Conservation (phyloP, 2,797 vertebrate species). For the Mus minutoides region DNA sequence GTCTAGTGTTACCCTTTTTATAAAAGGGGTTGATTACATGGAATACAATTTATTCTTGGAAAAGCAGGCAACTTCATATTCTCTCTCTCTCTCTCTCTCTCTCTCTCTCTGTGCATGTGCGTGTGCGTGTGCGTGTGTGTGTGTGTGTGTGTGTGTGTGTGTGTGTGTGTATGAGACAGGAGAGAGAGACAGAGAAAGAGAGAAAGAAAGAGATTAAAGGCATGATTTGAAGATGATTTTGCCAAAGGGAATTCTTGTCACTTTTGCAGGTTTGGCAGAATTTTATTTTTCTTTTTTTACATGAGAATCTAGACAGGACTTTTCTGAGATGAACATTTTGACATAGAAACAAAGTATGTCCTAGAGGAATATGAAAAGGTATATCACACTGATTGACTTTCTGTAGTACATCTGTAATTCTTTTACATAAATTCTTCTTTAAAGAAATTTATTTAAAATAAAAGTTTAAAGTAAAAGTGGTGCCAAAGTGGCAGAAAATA, state of each 20-base stretch:
- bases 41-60: not conserved
- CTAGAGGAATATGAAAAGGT: not conserved
- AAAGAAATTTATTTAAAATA: not conserved
- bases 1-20: not conserved
- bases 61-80: not conserved
- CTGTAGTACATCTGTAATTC: not conserved
- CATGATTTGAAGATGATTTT: conserved; percentile 11
- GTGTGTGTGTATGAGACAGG: too few species aligned
- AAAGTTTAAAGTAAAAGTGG: not conserved
- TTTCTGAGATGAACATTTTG: not conserved
- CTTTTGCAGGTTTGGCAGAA: not conserved
- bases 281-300: not conserved
- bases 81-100: not conserved
- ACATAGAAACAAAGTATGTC: not conserved
- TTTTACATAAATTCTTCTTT: conserved; percentile 17
- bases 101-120: not conserved
- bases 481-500: not conserved
- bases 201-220: too few species aligned
- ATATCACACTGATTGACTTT: not conserved
- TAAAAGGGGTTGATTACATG: not conserved
- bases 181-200: not conserved
- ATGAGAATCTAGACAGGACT: not conserved
- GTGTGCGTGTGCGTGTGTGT: not conserved
- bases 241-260: not conserved
- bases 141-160: not conserved